Conservation (phyloP, 1,140 invertebrate genomes). For the Caerostris extrusa region DNA sequence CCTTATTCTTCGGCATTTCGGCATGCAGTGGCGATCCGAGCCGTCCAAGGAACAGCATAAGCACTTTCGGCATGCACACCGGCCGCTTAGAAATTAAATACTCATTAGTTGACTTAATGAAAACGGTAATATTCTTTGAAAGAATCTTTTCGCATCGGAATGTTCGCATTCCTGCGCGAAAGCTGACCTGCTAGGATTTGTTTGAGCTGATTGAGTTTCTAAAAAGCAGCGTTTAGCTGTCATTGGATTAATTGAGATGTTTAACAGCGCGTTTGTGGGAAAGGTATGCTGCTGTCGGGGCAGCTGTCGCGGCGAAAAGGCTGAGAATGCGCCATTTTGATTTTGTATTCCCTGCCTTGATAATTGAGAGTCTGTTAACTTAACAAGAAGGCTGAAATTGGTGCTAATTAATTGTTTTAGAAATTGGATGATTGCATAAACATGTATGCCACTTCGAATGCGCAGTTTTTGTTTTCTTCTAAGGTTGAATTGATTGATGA, state of each 20-base stretch:
- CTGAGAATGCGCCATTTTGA: neutral
- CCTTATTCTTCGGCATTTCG: neutral
- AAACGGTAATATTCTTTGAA: conserved; percentile 72
- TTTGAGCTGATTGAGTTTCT: conserved; percentile 62
- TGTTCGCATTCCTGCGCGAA: conserved; percentile 33
- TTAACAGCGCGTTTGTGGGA: neutral
- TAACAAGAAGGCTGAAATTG: conserved; percentile 44
- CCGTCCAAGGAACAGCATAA: neutral
- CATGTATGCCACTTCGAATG: neutral
- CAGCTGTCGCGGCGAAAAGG: conserved; percentile 12
- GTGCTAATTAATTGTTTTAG: conserved; percentile 39
- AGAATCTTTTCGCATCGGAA: conserved; percentile 55
- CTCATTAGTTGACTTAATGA: conserved; percentile 74
- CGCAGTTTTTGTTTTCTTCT: neutral
- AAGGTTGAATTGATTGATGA: neutral
- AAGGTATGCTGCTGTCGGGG: conserved; percentile 29
- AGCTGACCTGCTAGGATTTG: conserved; percentile 47
- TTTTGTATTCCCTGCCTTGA: neutral
- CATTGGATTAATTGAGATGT: conserved; percentile 61
- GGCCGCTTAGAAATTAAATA: conserved; percentile 57
- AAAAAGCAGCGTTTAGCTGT: conserved; percentile 55
- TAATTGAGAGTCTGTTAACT: conserved; percentile 20
- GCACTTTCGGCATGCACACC: conserved; percentile 26
- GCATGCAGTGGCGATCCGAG: conserved; percentile 1
- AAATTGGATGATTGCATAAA: neutral